Percentiles rank a stretch among this genome's conserved stretches.
Conservation (phyloP, 2,888 invertebrate genomes). For the Marasmarcha lunaedactyla region DNA sequence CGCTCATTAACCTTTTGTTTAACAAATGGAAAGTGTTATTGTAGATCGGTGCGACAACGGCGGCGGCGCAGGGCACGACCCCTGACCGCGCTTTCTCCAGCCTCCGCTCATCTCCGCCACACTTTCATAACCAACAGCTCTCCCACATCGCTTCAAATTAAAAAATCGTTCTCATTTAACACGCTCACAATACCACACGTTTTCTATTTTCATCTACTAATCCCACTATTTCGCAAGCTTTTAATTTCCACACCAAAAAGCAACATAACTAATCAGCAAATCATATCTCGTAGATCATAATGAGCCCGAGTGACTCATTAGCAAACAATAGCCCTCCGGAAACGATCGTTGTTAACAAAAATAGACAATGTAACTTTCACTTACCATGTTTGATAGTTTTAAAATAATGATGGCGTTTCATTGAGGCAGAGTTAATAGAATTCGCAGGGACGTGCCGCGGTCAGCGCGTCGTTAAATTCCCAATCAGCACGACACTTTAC, state of each 20-base stretch:
- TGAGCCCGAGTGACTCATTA: conserved; percentile 34
- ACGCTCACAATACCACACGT: neutral
- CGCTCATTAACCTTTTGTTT: neutral
- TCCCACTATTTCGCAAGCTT: neutral
- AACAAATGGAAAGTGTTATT: conserved; percentile 9
- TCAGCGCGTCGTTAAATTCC: neutral
- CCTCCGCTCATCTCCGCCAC: conserved; percentile 20
- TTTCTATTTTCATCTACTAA: too few species aligned
- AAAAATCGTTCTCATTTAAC: neutral
- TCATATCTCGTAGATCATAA: conserved; percentile 23
- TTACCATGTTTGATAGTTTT: conserved; percentile 19
- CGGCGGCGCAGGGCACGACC: conserved; percentile 21
- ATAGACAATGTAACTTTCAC: conserved; percentile 1
- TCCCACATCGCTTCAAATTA: conserved; percentile 10
- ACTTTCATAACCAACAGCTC: conserved; percentile 7
- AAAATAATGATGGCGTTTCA: neutral
- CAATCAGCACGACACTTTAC: too few species aligned
- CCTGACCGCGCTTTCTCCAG: conserved; percentile 40
- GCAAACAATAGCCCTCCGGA: conserved; percentile 47
- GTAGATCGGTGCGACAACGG: neutral
- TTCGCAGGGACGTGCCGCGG: neutral
- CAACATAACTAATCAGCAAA: conserved; percentile 13
- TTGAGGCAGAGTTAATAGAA: neutral
- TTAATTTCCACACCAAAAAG: neutral
- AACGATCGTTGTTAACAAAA: conserved; percentile 22